These are phyloP conservation scores for Yponomeuta evonymella DNA, from an alignment of 2,888 invertebrate genomes.

Conservation along the genomic window DNA sequence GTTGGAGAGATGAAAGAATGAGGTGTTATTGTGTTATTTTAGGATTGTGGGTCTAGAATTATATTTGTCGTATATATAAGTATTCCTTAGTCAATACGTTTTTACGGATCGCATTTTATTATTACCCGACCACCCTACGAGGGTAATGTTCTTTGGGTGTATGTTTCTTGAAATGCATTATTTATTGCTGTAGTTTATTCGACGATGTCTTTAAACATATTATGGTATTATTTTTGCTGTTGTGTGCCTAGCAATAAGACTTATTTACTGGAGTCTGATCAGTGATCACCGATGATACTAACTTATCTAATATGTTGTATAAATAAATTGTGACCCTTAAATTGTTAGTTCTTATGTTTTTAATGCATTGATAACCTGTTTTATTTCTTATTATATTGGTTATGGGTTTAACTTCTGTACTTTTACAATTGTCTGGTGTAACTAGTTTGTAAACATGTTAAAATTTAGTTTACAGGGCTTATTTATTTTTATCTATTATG, in stretches of 20 bases:
- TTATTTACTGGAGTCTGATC: background rate
- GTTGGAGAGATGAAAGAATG: too few species aligned
- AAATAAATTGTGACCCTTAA: too few species aligned
- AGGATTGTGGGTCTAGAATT: too few species aligned
- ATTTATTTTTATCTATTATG: too few species aligned
- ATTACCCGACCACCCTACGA: too few species aligned
- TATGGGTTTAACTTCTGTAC: background rate
- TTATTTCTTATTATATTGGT: background rate
- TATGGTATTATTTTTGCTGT: background rate
- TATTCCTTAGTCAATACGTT: too few species aligned
- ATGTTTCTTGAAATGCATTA: background rate
- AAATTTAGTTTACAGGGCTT: slow-evolving; percentile 1
- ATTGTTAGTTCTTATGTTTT: background rate
- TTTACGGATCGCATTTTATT: too few species aligned
- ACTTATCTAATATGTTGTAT: too few species aligned
- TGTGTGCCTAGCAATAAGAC: background rate
- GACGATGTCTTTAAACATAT: background rate
- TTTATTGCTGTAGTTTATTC: background rate
- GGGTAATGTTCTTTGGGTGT: too few species aligned
- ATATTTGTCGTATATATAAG: too few species aligned
- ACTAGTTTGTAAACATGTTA: background rate
- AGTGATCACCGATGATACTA: too few species aligned
- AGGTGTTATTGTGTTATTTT: too few species aligned
- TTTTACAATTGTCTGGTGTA: background rate
- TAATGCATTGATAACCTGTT: background rate